Evolutionary conservation across 2,888 invertebrate species (phyloP).

Genomic region (Muscina levida): DNA sequence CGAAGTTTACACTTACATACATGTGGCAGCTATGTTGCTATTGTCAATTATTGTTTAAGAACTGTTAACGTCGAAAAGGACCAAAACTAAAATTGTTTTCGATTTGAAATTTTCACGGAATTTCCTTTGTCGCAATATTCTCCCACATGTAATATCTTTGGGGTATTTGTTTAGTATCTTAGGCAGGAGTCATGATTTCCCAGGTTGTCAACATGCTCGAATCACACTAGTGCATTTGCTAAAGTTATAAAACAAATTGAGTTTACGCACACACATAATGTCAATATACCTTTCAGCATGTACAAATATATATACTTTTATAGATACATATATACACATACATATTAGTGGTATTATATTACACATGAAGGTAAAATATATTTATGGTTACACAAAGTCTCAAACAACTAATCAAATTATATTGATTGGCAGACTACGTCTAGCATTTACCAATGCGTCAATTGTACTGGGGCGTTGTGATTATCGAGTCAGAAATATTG

Average conservation of each 20-base stretch:
- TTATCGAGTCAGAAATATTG: no score
- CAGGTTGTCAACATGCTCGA: constrained; percentile 67
- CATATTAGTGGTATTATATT: no score
- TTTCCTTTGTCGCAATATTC: background rate
- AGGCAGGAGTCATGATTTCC: constrained; percentile 69
- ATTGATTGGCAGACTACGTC: no score
- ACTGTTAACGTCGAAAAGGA: background rate
- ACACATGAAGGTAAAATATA: no score
- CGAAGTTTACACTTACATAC: background rate
- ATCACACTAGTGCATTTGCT: constrained; percentile 11
- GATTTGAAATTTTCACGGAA: background rate
- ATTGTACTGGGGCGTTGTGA: no score
- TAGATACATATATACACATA: no score
- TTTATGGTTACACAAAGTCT: no score
- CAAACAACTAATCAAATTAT: no score
- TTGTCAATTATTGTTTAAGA: constrained; percentile 15
- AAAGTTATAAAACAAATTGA: constrained; percentile 53
- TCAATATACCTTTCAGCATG: no score
- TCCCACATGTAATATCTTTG: constrained; percentile 51
- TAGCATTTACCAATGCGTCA: no score
- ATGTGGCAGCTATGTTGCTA: constrained; percentile 2
- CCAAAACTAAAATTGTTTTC: background rate
- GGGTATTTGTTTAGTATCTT: constrained; percentile 68
- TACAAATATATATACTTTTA: no score
- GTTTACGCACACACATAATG: no score